Base-by-base conservation (phyloP, 2,888 invertebrate species). In the Aspidiotus rigidus region DNA sequence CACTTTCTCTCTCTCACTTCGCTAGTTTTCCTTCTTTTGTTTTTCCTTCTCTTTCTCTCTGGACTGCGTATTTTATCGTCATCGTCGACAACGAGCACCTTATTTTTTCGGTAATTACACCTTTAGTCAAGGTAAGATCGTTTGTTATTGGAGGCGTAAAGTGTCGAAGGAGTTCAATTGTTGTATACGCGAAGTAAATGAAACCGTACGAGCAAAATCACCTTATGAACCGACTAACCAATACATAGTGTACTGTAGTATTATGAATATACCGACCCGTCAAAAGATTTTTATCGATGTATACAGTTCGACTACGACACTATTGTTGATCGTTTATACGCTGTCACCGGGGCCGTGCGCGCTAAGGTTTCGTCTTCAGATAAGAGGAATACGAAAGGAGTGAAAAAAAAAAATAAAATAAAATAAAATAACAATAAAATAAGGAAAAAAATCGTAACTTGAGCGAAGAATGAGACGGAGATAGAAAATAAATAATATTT, bases 61-160 rank as follows among this genome's bases (percentile, higher is more conserved):
- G 10, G 11, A n/a, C 10, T 49, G 49, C 10, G n/a, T 13, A 49
- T 13, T 13, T 49, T n/a, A 3, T 49, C 11, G n/a, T n/a, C 49
- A 49, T 49, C 49, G 49, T 42, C 16, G 53, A 49, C 49, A n/a
- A 15, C 49, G 28, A 28, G 62, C 42, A 62, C 49, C 44, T 62
- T 62, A 62, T 62, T 62, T 62, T 28, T 62, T 62, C 62, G 62
- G 62, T 62, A 62, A 62, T 62, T 62, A 62, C 28, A 41, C 49
- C 62, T 62, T 62, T 62, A 44, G 62, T 62, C 62, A 62, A 62
- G 62, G 49, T 49, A n/a, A 49, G 49, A 49, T 49, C 11, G 49
- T n/a, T 49, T n/a, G 49, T 49, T 49, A 49, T 49, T n/a, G 49
- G 49, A 49, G 49, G 49, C 49, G 49, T 11, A 49, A 49, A 49